Conservation (phyloP, 2,888 invertebrate species). For the Hirtodrosophila alboralis region DNA sequence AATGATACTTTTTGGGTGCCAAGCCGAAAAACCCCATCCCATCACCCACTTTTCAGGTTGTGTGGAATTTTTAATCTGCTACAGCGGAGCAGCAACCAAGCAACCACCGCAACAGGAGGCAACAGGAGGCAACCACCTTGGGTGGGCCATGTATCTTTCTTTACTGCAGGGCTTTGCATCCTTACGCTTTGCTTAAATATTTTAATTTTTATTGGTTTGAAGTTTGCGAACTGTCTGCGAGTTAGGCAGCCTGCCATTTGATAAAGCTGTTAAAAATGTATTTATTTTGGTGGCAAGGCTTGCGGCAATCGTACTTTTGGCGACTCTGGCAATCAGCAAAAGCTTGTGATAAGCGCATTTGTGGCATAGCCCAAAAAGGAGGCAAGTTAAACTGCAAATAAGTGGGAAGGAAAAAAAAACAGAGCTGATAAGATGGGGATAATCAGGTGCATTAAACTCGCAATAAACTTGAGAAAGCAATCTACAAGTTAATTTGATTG, state of each 20-base stretch:
- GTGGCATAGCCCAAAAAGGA: slow-evolving; percentile 23
- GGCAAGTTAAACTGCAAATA: slow-evolving; percentile 6
- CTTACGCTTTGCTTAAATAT: slow-evolving; percentile 77
- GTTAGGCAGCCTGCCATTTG: slow-evolving; percentile 56
- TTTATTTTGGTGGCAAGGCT: slow-evolving; percentile 65
- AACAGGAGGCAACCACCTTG: slow-evolving; percentile 13
- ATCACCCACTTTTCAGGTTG: slow-evolving; percentile 56
- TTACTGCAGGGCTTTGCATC: slow-evolving; percentile 76
- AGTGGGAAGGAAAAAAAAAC: slow-evolving; percentile 9
- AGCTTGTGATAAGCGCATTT: slow-evolving; percentile 54
- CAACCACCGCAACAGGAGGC: slow-evolving; percentile 42
- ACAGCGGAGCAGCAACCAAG: slow-evolving; percentile 60
- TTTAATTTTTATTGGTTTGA: slow-evolving; percentile 76
- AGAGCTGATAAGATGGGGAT: background rate
- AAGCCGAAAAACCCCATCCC: slow-evolving; percentile 3
- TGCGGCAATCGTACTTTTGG: slow-evolving; percentile 27
- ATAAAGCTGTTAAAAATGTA: slow-evolving; percentile 74
- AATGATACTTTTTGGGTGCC: slow-evolving; percentile 65
- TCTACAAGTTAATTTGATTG: background rate
- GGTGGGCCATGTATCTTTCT: slow-evolving; percentile 65
- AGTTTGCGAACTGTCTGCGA: slow-evolving; percentile 64
- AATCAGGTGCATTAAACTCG: slow-evolving; percentile 3
- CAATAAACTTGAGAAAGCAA: background rate
- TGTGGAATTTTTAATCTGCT: slow-evolving; percentile 78
- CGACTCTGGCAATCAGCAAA: slow-evolving; percentile 44